Base-by-base conservation (phyloP, 2,888 invertebrate species). In the Cephus nigrinus region DNA sequence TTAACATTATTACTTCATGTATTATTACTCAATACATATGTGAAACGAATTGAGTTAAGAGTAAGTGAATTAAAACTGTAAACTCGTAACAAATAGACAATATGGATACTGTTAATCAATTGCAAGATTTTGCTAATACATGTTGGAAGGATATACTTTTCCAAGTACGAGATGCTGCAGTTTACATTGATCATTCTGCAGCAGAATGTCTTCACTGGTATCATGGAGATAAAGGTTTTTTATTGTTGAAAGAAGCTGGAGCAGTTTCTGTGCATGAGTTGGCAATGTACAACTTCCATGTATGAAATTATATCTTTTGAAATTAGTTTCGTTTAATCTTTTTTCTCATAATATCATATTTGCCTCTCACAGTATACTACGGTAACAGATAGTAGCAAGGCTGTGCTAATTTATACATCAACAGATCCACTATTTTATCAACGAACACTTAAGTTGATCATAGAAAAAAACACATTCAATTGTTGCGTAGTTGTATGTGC, bases 191-290 rank as follows among this genome's bases (percentile, higher is more conserved):
- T 85, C 93, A 94, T 84, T 90, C 92, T 68, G 93, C 93, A 79
- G 93, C 94, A 0, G 95, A 95, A 88, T 94, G 95, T 86, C 89
- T 95, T 71, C 95, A 95, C 86, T 95, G 95, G 95, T 93, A 94
- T 85, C 95, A 95, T 2, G 95, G 95, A 0, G 91, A 90, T 76
- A 85, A 81, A 77, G 88, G 89, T 69, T 92, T 94, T n/a, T 91
- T 93, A 79, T 92, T 93, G 80, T 90, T 96, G 15, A 90, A 94
- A 74, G 89, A 92, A 74, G 93, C 93, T 35, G 95, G 95, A 75
- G 95, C 95, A 36, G 89, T 93, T 12, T 92, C 93, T 79, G 93
- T 95, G 1, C 94, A 94, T 86, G 93, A 93, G 87, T 92, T 96
- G 82, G 94, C 95, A 5, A 88, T 90, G 86, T 89, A 90, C 75